Evolutionary conservation across 37 sponge, comb jelly and placozoan genomes (phyloP).

Genomic region (Tethya wilhelma): DNA sequence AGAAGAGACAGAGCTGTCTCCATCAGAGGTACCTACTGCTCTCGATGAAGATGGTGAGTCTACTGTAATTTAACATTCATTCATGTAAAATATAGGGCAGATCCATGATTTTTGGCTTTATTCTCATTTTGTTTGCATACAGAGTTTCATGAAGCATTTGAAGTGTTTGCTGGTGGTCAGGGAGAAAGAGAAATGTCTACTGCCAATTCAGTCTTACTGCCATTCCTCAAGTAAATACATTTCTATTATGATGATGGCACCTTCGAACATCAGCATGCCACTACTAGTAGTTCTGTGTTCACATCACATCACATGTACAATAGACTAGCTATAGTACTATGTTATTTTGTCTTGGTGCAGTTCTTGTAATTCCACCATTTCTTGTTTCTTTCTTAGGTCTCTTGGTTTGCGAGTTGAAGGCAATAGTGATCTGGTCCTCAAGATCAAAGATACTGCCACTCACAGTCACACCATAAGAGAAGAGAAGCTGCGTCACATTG

Average conservation of each 20-base stretch:
- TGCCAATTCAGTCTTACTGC: constrained; percentile 21
- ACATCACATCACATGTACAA: neutral
- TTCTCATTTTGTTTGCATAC: neutral
- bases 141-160: constrained; percentile 54
- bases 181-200: neutral
- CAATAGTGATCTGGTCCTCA: neutral
- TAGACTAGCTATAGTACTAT: neutral
- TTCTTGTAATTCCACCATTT: neutral
- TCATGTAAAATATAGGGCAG: neutral
- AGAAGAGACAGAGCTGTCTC: constrained; percentile 21
- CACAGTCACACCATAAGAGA: neutral
- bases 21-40: neutral
- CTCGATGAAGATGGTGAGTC: constrained; percentile 25
- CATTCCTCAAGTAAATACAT: constrained; percentile 47
- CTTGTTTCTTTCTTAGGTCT: constrained; percentile 11
- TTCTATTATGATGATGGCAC: neutral
- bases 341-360: neutral
- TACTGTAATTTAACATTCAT: neutral
- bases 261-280: neutral
- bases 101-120: neutral
- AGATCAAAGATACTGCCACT: constrained; percentile 21
- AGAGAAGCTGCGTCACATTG: constrained; percentile 2
- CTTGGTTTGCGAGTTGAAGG: constrained; percentile 21
- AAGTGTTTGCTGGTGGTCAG: constrained; percentile 27
- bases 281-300: neutral